These are phyloP conservation scores for Otolemur garnettii DNA, from an alignment of 2,113 vertebrate species.

Conservation along the genomic window DNA sequence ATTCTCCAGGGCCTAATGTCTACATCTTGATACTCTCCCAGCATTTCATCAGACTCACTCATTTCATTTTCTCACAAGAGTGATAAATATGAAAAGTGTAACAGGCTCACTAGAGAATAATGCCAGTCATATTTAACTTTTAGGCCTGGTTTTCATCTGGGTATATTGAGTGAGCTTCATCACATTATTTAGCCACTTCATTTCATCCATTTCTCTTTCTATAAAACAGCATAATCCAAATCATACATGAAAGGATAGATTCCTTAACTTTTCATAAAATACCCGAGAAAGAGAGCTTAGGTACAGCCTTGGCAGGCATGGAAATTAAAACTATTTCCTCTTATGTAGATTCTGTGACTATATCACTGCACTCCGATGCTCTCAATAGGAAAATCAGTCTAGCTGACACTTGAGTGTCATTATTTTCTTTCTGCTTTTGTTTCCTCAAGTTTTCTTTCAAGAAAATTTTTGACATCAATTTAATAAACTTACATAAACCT, in stretches of 20 bases:
- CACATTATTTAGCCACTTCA: background rate
- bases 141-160: background rate
- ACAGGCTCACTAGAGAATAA: background rate
- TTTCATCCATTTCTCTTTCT: constrained; percentile 15
- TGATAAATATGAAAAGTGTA: background rate
- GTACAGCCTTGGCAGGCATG: background rate
- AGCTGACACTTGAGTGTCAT: background rate
- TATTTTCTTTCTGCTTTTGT: background rate
- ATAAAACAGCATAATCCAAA: constrained; percentile 19
- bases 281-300: background rate
- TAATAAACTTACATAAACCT: background rate
- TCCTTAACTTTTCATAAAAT: background rate
- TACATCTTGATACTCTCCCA: background rate
- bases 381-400: background rate
- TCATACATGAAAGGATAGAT: background rate
- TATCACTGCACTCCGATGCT: background rate
- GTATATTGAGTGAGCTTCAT: background rate
- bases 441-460: background rate
- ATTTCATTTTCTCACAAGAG: constrained; percentile 18
- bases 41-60: background rate
- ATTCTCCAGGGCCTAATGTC: background rate
- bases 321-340: background rate
- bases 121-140: background rate
- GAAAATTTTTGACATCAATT: constrained; percentile 9
- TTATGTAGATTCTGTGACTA: background rate